phyloP scores from a whole-genome alignment of 2,113 vertebrate genomes.

The Seriola quinqueradiata region DNA sequence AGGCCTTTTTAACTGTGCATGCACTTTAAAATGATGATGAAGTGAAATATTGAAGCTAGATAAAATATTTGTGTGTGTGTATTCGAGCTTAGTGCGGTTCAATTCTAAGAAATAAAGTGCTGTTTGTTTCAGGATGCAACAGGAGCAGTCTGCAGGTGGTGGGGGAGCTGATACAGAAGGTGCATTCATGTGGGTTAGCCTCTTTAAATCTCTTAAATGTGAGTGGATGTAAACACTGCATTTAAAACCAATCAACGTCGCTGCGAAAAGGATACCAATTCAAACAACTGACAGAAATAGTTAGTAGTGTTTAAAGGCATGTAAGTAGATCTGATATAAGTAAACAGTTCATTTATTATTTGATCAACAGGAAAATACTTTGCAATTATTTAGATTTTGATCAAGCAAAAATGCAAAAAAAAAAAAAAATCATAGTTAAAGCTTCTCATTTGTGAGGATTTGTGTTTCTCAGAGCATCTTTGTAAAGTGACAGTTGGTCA shows the following conservation, averaged over 20 bases:
- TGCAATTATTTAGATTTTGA: no score
- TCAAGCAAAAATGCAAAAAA: no score
- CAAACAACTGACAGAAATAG: not conserved
- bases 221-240: conserved; percentile 8
- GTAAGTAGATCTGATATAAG: not conserved
- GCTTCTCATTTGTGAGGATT: no score
- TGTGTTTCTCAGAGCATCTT: not conserved
- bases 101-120: conserved; percentile 53
- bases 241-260: not conserved
- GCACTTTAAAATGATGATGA: not conserved
- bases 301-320: not conserved
- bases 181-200: conserved; percentile 72
- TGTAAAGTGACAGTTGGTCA: not conserved
- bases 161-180: conserved; percentile 65
- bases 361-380: not conserved
- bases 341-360: not conserved
- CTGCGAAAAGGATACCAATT: not conserved
- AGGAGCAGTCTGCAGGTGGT: conserved; percentile 75
- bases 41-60: not conserved
- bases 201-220: conserved; percentile 46
- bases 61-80: not conserved
- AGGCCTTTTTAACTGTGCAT: not conserved
- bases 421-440: no score
- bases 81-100: conserved; percentile 8
- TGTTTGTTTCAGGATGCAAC: conserved; percentile 61